A percentile compares a stretch with the other conserved stretches of the same genome.
These are phyloP conservation scores for Hypanus sabinus DNA, from an alignment of 2,113 vertebrate species.

Conservation along the genomic window DNA sequence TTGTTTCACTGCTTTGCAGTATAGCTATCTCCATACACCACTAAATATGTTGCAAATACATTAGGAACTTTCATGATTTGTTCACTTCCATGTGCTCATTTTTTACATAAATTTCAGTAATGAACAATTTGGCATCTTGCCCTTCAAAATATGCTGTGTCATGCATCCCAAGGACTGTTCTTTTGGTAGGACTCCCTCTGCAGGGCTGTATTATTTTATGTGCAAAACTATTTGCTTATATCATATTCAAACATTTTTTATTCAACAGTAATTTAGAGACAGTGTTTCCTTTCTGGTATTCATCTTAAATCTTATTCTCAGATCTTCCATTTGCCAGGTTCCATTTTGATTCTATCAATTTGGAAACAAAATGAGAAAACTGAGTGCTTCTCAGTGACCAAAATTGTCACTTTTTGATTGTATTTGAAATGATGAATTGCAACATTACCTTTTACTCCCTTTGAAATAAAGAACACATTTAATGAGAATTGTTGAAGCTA, in stretches of 20 bases:
- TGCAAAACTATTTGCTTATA: neutral
- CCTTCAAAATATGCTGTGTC: neutral
- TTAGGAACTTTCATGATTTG: neutral
- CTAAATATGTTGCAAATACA: neutral
- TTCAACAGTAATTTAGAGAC: neutral
- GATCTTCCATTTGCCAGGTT: neutral
- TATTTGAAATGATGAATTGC: neutral
- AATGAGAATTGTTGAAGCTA: neutral
- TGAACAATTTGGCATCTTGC: neutral
- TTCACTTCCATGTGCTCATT: neutral
- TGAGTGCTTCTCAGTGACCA: neutral
- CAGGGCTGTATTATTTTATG: neutral
- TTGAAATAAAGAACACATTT: neutral
- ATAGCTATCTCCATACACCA: neutral
- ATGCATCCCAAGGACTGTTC: neutral
- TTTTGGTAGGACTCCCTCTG: neutral
- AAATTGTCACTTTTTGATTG: neutral
- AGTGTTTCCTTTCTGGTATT: neutral
- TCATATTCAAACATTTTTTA: neutral
- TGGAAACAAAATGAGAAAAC: neutral
- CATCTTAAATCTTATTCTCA: neutral
- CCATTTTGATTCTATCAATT: neutral
- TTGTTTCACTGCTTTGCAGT: neutral
- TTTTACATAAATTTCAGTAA: neutral
- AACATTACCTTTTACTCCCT: neutral